These are phyloP conservation scores for Dryobates pubescens DNA, from an alignment of 2,797 vertebrate genomes.

Conservation along the genomic window DNA sequence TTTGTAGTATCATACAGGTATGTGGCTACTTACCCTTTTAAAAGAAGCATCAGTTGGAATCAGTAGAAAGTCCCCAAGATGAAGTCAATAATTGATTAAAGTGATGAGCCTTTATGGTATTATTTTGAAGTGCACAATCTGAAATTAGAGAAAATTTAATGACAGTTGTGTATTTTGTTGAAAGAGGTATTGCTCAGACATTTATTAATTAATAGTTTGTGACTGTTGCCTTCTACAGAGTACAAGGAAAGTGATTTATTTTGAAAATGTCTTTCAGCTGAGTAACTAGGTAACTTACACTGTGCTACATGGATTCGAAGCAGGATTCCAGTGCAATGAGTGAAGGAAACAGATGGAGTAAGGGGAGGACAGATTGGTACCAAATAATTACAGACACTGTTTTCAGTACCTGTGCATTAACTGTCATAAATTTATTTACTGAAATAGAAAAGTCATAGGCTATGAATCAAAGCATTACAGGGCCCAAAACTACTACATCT, in stretches of 20 bases:
- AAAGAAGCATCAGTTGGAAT: slow-evolving; percentile 42
- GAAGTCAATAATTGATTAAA: slow-evolving; percentile 55
- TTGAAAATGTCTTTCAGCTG: slow-evolving; percentile 56
- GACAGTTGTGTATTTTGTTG: slow-evolving; percentile 43
- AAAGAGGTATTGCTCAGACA: slow-evolving; percentile 22
- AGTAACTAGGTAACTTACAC: slow-evolving; percentile 56
- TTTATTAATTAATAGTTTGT: slow-evolving; percentile 66
- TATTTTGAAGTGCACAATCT: slow-evolving; percentile 50
- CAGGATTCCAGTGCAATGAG: slow-evolving; percentile 67
- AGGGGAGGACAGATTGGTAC: slow-evolving; percentile 38
- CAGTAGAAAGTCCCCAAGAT: slow-evolving; percentile 21
- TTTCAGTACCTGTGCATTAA: slow-evolving; percentile 47
- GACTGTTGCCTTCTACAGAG: slow-evolving; percentile 68
- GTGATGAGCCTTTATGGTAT: slow-evolving; percentile 32
- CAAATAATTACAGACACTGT: slow-evolving; percentile 2
- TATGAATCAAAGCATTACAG: slow-evolving; percentile 1
- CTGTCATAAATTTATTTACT: slow-evolving; percentile 38
- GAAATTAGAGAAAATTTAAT: slow-evolving; percentile 63
- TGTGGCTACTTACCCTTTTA: slow-evolving; percentile 71
- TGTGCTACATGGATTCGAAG: slow-evolving; percentile 70
- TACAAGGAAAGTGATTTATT: slow-evolving; percentile 73
- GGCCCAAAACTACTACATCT: background rate
- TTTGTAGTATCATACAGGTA: slow-evolving; percentile 4
- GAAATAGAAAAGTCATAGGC: slow-evolving; percentile 1
- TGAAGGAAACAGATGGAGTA: slow-evolving; percentile 77